A percentile compares a stretch with the other conserved stretches of the same genome.
These are phyloP conservation scores for Garra rufa DNA, from an alignment of 2,113 vertebrate genomes.

Conservation along the genomic window DNA sequence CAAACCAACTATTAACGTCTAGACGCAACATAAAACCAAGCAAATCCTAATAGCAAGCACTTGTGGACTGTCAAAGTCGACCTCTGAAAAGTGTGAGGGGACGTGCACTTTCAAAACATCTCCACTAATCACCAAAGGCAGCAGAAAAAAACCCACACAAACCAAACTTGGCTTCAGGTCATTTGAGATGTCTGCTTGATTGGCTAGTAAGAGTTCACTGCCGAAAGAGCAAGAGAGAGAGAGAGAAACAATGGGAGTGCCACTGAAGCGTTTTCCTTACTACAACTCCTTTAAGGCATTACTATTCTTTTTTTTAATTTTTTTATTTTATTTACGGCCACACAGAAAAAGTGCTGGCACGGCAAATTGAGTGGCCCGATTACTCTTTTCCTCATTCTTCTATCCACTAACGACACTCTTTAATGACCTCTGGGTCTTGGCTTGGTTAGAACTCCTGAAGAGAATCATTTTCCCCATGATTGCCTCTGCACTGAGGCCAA, in stretches of 20 bases:
- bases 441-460: slow-evolving; percentile 61
- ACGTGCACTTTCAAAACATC: slow-evolving; percentile 50
- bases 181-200: slow-evolving; percentile 52
- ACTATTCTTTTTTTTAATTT: neutral
- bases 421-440: slow-evolving; percentile 53
- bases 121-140: slow-evolving; percentile 40
- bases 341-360: slow-evolving; percentile 31
- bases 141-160: slow-evolving; percentile 49
- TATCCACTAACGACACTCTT: slow-evolving; percentile 11
- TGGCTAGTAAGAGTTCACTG: slow-evolving; percentile 31
- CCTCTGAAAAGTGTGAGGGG: slow-evolving; percentile 51
- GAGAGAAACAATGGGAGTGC: slow-evolving; percentile 11
- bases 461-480: slow-evolving; percentile 52
- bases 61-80: slow-evolving; percentile 69
- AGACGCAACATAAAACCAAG: slow-evolving; percentile 96
- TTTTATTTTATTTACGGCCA: slow-evolving; percentile 21
- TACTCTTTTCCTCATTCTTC: slow-evolving; percentile 48
- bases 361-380: slow-evolving; percentile 28
- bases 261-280: neutral
- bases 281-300: neutral
- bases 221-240: neutral
- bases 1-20: slow-evolving; percentile 95
- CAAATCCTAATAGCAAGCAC: slow-evolving; percentile 85
- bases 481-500: slow-evolving; percentile 59
- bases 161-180: slow-evolving; percentile 43